Evolutionary conservation across 1,140 invertebrate species (phyloP).

Genomic region (Scaptodrosophila lebanonensis): DNA sequence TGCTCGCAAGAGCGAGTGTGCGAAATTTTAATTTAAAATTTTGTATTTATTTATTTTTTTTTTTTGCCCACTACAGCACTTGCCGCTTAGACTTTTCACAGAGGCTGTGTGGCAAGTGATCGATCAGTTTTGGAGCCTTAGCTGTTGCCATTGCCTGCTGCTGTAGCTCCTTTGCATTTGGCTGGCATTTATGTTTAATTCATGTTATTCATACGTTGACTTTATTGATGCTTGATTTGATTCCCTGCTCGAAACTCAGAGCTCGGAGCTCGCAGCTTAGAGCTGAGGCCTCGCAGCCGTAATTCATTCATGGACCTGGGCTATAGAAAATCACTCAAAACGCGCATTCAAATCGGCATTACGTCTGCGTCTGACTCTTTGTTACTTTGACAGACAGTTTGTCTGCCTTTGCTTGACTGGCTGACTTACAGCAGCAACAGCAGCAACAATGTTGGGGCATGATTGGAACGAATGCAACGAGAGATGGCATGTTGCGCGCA

Average conservation of each 20-base stretch:
- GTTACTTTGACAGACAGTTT: constrained; percentile 72
- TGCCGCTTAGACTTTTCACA: too few relatives aligned
- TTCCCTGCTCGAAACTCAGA: constrained; percentile 27
- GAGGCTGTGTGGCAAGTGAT: constrained; percentile 64
- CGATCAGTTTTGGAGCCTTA: constrained; percentile 47
- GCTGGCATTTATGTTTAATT: constrained; percentile 76
- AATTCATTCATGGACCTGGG: constrained; percentile 60
- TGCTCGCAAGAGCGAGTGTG: constrained; percentile 62
- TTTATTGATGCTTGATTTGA: constrained; percentile 75
- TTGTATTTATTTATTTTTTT: too few relatives aligned
- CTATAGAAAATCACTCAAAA: constrained; percentile 39
- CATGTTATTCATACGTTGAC: constrained; percentile 73
- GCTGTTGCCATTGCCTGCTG: not conserved
- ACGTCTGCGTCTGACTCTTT: constrained; percentile 38
- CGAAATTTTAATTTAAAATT: constrained; percentile 74
- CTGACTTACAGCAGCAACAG: constrained; percentile 11
- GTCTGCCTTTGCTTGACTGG: constrained; percentile 45
- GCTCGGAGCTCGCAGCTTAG: constrained; percentile 4
- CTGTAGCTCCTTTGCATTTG: constrained; percentile 17
- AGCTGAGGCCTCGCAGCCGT: constrained; percentile 35
- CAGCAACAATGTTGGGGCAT: constrained; percentile 11
- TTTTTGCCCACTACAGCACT: constrained; percentile 5
- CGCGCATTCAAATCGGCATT: constrained; percentile 44
- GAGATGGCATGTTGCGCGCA: constrained; percentile 22
- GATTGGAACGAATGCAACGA: too few relatives aligned